Conservation (phyloP, 2,888 invertebrate genomes). For the Fragum sueziense region DNA sequence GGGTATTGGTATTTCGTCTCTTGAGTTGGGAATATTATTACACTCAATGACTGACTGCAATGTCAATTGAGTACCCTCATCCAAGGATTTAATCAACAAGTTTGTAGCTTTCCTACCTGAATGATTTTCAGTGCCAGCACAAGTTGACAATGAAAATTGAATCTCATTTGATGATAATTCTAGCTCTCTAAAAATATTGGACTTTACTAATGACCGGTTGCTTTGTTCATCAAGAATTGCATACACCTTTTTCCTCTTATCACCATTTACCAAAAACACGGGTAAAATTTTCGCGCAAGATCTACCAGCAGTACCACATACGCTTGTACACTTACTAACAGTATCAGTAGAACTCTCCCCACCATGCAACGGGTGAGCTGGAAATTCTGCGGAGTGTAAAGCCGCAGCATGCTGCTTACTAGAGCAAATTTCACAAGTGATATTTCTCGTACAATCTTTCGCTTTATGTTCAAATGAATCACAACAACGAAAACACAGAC, state of each 20-base stretch:
- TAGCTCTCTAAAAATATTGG: slow-evolving; percentile 22
- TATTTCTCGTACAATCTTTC: too few relatives aligned
- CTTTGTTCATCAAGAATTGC: slow-evolving; percentile 5
- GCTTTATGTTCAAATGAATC: too few relatives aligned
- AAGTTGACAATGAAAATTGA: slow-evolving; percentile 3
- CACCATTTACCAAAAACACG: not conserved
- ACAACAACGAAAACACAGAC: too few relatives aligned
- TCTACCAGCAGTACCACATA: not conserved
- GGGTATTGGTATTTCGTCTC: slow-evolving; percentile 39
- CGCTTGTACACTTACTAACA: not conserved
- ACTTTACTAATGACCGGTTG: slow-evolving; percentile 12
- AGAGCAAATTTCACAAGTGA: too few relatives aligned
- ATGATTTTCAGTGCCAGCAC: slow-evolving; percentile 10
- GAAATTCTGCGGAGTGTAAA: too few relatives aligned
- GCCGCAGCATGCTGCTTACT: too few relatives aligned
- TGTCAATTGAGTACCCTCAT: slow-evolving; percentile 14
- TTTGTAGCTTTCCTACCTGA: slow-evolving; percentile 24
- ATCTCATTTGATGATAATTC: not conserved
- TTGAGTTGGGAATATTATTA: slow-evolving; percentile 19
- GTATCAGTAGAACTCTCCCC: too few relatives aligned
- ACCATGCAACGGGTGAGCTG: too few relatives aligned
- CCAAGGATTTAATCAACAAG: slow-evolving; percentile 34
- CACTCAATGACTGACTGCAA: slow-evolving; percentile 46
- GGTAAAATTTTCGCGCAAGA: not conserved
- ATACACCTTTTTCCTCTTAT: slow-evolving; percentile 18